Percentiles rank a stretch among this genome's conserved stretches.
Evolutionary conservation across 2,888 invertebrate genomes (phyloP).

Genomic region (Erebia aethiops): DNA sequence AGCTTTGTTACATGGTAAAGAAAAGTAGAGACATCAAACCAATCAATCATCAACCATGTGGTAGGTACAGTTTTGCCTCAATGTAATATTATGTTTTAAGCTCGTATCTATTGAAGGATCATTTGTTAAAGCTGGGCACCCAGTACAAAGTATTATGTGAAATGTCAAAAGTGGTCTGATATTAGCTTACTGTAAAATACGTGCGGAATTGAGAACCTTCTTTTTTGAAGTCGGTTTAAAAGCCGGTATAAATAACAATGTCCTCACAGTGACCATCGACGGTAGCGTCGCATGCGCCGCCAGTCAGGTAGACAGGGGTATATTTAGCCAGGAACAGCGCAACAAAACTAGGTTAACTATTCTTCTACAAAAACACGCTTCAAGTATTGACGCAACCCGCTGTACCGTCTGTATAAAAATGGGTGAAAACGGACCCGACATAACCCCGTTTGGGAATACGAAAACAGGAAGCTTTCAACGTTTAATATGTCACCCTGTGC

Average conservation of each 20-base stretch:
- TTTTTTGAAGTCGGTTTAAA: not conserved
- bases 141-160: too few relatives aligned
- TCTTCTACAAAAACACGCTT: slow-evolving; percentile 70
- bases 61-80: too few relatives aligned
- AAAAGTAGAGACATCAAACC: too few relatives aligned
- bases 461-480: slow-evolving; percentile 63
- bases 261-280: slow-evolving; percentile 41
- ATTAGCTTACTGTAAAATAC: not conserved
- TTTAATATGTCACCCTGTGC: slow-evolving; percentile 25
- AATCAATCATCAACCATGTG: too few relatives aligned
- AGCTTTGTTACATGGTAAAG: too few relatives aligned
- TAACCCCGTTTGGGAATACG: slow-evolving; percentile 61
- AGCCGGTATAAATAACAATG: slow-evolving; percentile 42
- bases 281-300: slow-evolving; percentile 51
- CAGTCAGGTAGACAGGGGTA: slow-evolving; percentile 67
- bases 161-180: not conserved
- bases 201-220: too few relatives aligned
- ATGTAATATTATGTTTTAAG: too few relatives aligned
- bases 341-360: slow-evolving; percentile 78
- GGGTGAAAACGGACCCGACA: slow-evolving; percentile 63
- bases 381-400: slow-evolving; percentile 66
- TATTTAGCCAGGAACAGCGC: slow-evolving; percentile 54
- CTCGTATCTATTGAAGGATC: too few relatives aligned
- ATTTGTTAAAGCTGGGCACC: too few relatives aligned
- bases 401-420: slow-evolving; percentile 44